phyloP scores from a whole-genome alignment of 2,797 vertebrate species.

The Siniperca scherzeri region DNA sequence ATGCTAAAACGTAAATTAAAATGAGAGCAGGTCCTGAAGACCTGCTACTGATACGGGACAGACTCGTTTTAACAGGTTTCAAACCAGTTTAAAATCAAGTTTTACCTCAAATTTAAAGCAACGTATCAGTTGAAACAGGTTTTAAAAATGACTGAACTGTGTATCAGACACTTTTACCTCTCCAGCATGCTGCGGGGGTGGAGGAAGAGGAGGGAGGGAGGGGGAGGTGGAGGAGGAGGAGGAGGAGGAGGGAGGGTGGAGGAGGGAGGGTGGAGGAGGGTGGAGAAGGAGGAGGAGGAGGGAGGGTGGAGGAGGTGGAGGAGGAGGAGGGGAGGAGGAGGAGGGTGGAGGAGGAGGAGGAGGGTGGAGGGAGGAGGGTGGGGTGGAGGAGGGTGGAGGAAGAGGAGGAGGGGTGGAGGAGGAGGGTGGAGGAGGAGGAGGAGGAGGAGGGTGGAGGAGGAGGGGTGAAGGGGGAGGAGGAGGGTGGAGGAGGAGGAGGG shows the following conservation, averaged over 20 bases:
- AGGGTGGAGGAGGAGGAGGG: too few species aligned
- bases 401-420: conserved; percentile 21
- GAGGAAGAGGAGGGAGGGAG: too few species aligned
- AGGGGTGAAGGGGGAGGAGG: too few species aligned
- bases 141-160: not conserved
- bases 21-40: not conserved
- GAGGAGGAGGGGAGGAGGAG: conserved; percentile 17
- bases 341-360: conserved; percentile 4
- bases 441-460: too few species aligned
- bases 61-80: too few species aligned
- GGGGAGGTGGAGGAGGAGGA: too few species aligned
- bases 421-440: conserved; percentile 11
- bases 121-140: not conserved
- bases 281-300: not conserved
- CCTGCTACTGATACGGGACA: too few species aligned
- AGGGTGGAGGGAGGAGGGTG: too few species aligned
- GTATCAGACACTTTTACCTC: conserved; percentile 78
- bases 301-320: too few species aligned
- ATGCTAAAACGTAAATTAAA: not conserved
- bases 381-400: too few species aligned
- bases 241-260: conserved; percentile 10
- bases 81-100: not conserved
- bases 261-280: conserved; percentile 29
- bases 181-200: conserved; percentile 76
- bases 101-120: too few species aligned